Base-by-base conservation (phyloP, 2,797 vertebrate genomes). In the Acrossocheilus fasciatus region DNA sequence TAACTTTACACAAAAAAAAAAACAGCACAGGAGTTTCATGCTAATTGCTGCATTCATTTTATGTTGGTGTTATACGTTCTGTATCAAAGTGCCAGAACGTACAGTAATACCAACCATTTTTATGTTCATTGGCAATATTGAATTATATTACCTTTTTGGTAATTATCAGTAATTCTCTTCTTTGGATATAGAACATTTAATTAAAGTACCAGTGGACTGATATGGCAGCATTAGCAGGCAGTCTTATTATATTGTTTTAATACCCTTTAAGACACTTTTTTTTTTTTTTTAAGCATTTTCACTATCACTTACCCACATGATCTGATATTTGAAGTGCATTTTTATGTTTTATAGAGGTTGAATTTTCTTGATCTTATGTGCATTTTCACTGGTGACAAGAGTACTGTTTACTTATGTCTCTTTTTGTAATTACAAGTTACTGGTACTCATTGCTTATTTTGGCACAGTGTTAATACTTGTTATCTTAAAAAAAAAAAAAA, bases 341-440 rank as follows among this genome's bases (percentile, higher is more conserved):
- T 54, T 18, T 54, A 54, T 57, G 54, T n/a, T 59, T 20, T 59
- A n/a, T 59, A 59, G 8, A n/a, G 30, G 14, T 34, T 66, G 64
- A 34, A 68, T 66, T 34, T 66, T 66, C 64, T 66, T 34, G 6
- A 64, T 34, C 6, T 30, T 62, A 1, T 59, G 20, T 23, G 9
- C n/a, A 62, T 62, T 26, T 30, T 30, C 12, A 30, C 12, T 7
- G 2, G 26, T 6, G n/a, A 64, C 79, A 69, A 36, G 30, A 7
- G 36, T 69, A 68, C 47, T 82, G 50, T 59, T 73, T 5, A 54
- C 18, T 54, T 81, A 17, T 59, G 17, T 73, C n/a, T 82, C 5
- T 30, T 82, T 72, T 72, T 43, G 1, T 72, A 52, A 26, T 45
- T 64, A 47, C 4, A 10, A 17, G 15, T 15, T 34, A 20, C n/a